These are phyloP conservation scores for Eulemur albifrons DNA, from an alignment of 2,797 vertebrate genomes.

Conservation along the genomic window DNA sequence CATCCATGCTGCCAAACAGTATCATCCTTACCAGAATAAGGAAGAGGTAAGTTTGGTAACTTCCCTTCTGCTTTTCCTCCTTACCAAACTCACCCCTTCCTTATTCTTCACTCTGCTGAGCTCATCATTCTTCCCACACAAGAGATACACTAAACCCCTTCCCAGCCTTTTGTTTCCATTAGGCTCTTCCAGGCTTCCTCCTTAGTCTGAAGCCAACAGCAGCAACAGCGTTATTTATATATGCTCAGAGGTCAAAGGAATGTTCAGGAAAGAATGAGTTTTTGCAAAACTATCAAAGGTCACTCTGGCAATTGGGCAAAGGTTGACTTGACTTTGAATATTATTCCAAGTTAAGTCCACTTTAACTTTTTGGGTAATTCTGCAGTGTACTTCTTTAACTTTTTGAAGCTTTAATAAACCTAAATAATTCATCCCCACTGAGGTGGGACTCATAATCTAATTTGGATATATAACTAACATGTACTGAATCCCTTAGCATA, in stretches of 20 bases:
- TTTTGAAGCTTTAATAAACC: constrained; percentile 2
- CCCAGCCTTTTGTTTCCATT: background rate
- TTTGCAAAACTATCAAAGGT: background rate
- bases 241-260: background rate
- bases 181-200: background rate
- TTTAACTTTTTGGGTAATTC: background rate
- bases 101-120: background rate
- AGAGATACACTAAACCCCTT: background rate
- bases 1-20: background rate
- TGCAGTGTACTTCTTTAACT: background rate
- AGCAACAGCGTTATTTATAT: background rate
- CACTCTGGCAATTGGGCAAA: background rate
- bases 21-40: background rate
- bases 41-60: background rate
- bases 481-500: background rate
- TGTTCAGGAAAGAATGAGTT: background rate
- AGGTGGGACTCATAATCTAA: background rate
- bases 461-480: background rate
- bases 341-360: background rate
- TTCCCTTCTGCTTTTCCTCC: background rate
- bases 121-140: background rate
- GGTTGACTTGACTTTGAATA: constrained; percentile 22
- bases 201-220: background rate
- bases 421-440: background rate
- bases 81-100: background rate